phyloP scores from a whole-genome alignment of 2,888 invertebrate species.

The Papilio protenor region DNA sequence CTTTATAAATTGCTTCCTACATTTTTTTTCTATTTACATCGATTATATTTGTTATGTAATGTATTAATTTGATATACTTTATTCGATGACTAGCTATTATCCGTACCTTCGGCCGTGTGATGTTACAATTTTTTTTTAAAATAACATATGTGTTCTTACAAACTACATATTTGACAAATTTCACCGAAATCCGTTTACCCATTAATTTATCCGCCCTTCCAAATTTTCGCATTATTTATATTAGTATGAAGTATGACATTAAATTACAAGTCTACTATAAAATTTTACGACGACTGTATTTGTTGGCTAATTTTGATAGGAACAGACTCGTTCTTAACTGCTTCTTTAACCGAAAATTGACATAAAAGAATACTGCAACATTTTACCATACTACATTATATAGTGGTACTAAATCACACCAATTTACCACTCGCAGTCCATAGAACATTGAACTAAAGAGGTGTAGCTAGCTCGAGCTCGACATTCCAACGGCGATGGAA shows the following conservation, averaged over 20 bases:
- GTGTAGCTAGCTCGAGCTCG: slow-evolving; percentile 2
- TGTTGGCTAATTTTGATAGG: neutral
- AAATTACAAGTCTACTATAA: no score
- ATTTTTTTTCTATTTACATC: slow-evolving; percentile 14
- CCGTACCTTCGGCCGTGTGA: no score
- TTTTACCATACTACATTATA: neutral
- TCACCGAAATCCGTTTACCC: no score
- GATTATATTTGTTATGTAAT: slow-evolving; percentile 17
- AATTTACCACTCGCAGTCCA: neutral
- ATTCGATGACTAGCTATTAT: neutral
- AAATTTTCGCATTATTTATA: no score
- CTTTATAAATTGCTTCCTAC: slow-evolving; percentile 10
- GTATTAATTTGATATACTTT: slow-evolving; percentile 4
- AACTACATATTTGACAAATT: no score
- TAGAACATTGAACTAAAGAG: slow-evolving; percentile 10
- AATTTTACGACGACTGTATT: neutral
- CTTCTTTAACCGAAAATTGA: neutral
- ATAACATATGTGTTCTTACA: no score
- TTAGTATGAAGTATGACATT: no score
- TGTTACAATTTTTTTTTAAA: no score
- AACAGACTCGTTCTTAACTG: neutral
- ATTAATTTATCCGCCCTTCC: no score
- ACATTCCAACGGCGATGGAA: slow-evolving; percentile 40
- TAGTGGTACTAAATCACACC: slow-evolving; percentile 1
- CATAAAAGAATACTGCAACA: neutral